Percentiles rank a stretch among this genome's conserved stretches.
phyloP scores from a whole-genome alignment of 2,797 vertebrate genomes.

The Triplophysa bombifrons region DNA sequence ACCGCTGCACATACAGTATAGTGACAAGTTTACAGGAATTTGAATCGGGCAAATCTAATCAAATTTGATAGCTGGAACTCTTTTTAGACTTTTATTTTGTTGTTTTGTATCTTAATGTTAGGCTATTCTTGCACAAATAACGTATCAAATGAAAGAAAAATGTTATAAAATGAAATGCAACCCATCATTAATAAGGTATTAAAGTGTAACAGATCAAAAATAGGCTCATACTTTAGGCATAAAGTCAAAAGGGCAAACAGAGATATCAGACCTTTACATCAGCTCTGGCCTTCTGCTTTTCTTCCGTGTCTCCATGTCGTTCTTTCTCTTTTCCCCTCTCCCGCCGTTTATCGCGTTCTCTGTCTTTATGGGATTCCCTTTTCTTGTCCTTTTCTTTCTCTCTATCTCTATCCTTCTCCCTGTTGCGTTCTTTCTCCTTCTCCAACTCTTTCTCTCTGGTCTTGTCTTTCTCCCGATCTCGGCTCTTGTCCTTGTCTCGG shows the following conservation, averaged over 20 bases:
- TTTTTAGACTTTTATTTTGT: no score
- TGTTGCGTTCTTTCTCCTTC: conserved; percentile 63
- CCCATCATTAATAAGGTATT: no score
- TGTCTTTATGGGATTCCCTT: conserved; percentile 65
- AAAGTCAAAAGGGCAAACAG: neutral
- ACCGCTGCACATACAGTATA: no score
- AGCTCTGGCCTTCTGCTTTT: conserved; percentile 66
- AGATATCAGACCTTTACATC: conserved; percentile 78
- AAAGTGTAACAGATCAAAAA: no score
- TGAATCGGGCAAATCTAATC: no score
- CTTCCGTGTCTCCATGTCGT: conserved; percentile 69
- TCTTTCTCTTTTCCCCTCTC: conserved; percentile 64
- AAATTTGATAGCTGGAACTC: no score
- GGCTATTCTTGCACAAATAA: neutral
- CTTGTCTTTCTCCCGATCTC: conserved; percentile 69
- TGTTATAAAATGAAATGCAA: no score
- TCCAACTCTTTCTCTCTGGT: conserved; percentile 58
- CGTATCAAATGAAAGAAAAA: neutral
- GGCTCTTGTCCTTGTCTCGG: conserved; percentile 73
- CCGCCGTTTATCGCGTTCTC: conserved; percentile 57
- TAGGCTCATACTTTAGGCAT: no score
- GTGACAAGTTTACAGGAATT: no score
- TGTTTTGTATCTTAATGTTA: neutral
- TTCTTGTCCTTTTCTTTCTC: conserved; percentile 62
- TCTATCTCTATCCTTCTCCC: conserved; percentile 58